Evolutionary conservation across 2,113 vertebrate species (phyloP), one percentile per base, ranked within the genome.

Genomic region (Axis porcinus): DNA sequence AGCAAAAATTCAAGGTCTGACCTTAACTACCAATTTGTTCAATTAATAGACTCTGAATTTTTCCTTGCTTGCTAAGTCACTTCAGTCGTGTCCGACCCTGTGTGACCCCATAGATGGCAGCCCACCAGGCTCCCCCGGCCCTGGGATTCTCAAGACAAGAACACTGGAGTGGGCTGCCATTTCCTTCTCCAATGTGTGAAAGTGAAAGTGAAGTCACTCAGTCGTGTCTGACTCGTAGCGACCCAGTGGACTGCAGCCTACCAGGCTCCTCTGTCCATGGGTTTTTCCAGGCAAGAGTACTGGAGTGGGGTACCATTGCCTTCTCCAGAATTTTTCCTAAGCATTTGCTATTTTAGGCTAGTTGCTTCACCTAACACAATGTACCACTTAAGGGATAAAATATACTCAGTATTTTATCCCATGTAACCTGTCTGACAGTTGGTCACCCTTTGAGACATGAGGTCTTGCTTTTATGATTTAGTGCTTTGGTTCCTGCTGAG

Each of bases 191-290:
- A 47, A 47, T 47, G 47, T 47, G 47, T 47, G 47, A 47, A 47
- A 47, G 47, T 47, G 47, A 47, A 47, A 47, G 47, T 47, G 47
- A 47, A 47, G 47, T 47, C 10, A 2, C 47, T 47, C 47, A 47
- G 47, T 47, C 10, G 0, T 47, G 47, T 47, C 47, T 2, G 11
- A 47, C 47, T 47, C 47, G 0, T 12, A 2, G 47, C 2, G 47
- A 47, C 47, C 47, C 47, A 11, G 12, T 1, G 47, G 47, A 47
- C 47, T 47, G 47, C 47, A 47, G 11, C 47, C 47, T 12, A 12
- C 47, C 47, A 47, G 47, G 47, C 47, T 47, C 11, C 47, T 47
- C 47, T 47, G 47, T 47, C 47, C 47, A 47, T 47, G 47, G 47
- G 47, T 47, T 47, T 47, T 12, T 47, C 47, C 47, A 47, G 47